Percentiles rank a stretch among this genome's conserved stretches.
These are phyloP conservation scores for Leptinotarsa undecemlineata DNA, from an alignment of 1,140 invertebrate species.

Conservation along the genomic window DNA sequence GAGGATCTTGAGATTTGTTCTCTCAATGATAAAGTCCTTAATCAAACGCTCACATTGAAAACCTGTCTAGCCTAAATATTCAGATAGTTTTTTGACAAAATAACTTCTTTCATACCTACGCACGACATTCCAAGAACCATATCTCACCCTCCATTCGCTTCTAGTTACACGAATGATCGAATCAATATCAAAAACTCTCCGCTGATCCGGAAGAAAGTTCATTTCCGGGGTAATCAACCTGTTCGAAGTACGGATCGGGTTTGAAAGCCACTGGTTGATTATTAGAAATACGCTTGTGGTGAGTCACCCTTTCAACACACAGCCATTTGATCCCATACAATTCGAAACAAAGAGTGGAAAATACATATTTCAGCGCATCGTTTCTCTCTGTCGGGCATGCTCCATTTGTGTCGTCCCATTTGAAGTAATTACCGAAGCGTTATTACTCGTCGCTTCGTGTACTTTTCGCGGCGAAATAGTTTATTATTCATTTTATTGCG, in stretches of 20 bases:
- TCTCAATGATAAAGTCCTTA: no score
- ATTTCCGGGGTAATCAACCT: conserved; percentile 1
- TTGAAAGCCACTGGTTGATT: conserved; percentile 7
- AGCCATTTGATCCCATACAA: conserved; percentile 2
- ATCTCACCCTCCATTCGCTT: neutral
- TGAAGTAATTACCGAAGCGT: conserved; percentile 8
- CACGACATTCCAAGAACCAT: no score
- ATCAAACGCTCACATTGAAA: no score
- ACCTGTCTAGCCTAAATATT: no score
- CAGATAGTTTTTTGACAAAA: no score
- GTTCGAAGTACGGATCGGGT: neutral
- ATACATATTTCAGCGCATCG: neutral
- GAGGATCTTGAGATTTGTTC: no score
- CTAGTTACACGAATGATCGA: neutral
- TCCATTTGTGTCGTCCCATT: neutral
- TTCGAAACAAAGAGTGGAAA: conserved; percentile 4
- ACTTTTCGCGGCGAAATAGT: neutral
- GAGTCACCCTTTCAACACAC: conserved; percentile 7
- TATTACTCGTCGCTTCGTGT: conserved; percentile 1
- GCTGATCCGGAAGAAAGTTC: neutral
- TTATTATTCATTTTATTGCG: conserved; percentile 3
- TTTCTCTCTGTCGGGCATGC: neutral
- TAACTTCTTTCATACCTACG: no score
- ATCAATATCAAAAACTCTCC: neutral
- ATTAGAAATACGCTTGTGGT: conserved; percentile 8